Base-by-base conservation (phyloP, 2,797 vertebrate genomes). In the Fratercula arctica region DNA sequence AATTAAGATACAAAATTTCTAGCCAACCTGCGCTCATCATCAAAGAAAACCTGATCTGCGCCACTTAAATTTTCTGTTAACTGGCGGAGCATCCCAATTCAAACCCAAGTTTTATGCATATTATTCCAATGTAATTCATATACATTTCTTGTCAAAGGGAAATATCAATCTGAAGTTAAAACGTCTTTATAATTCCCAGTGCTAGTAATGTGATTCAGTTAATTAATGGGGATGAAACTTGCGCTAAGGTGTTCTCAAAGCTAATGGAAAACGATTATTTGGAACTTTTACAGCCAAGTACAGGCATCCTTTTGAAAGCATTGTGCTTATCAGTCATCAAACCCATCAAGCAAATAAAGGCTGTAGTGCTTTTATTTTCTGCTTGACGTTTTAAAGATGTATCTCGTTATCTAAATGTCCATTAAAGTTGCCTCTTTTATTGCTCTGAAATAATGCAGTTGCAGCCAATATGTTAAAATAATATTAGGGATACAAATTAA, bases 401-500 rank as follows among this genome's bases (percentile, higher is more conserved):
- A 64, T 74, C 53, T 96, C 60, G 61, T 95, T 92, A 92, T 50
- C 57, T 80, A 85, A 94, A 87, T 64, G 57, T 57, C 88, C 60
- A 69, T 37, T 89, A 85, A 83, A 91, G 60, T 74, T 0, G 3
- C 39, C 25, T 87, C 8, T 77, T 90, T 80, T 93, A 80, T 82
- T 85, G 45, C 56, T 93, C 29, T 77, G 83, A 90, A 95, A 87
- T 90, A 79, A 64, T 0, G 3, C 37, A 60, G 17, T 93, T 94
- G 45, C 16, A 77, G 45, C 4, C 33, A 82, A 68, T 74, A 74
- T 37, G 86, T 61, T 93, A 67, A 90, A 95, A 60, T 51, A 93
- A 66, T 60, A 92, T 78, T 78, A 87, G n/a, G 83, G 28, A 41
- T 51, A 86, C 16, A 94, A 92, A 80, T 93, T 87, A 84, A 92